Base-by-base conservation (phyloP, 2,888 invertebrate genomes). In the Melanostoma mellinum region DNA sequence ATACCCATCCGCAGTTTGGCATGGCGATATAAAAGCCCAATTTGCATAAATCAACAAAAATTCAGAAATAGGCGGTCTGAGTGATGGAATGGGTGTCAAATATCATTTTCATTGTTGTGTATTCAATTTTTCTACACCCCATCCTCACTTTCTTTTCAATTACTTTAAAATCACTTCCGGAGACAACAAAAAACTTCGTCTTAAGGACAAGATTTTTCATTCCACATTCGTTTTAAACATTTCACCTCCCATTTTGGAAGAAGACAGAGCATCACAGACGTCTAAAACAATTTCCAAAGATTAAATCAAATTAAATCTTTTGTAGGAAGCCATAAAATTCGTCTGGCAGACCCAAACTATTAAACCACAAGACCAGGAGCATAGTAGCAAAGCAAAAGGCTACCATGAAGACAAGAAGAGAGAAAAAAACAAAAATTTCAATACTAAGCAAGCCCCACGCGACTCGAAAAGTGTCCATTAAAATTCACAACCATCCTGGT, bases 281-380 rank as follows among this genome's bases (percentile, higher is more conserved):
- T 84, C 84, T 84, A 84, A 84, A 84, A 84, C 84, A 84, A 84
- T 84, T 84, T 84, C 61, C 53, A 55, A 72, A 84, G 84, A 84
- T 84, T 84, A 90, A 90, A 90, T 90, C 87, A 89, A 90, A 90
- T 89, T 88, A 88, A 89, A 90, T 89, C 89, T 89, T 89, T 89
- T 87, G 87, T 87, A 87, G 86, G 85, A 80, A 85, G 88, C 87
- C 89, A 89, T 90, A 90, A 90, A 90, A 90, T 89, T 89, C 88
- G 90, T 90, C 90, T 90, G 90, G 89, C 86, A 85, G 87, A 87
- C 86, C 85, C 87, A 87, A 86, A 85, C 81, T 81, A 77, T 73
- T 71, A 85, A 82, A 75, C 85, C 77, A 58, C 86, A 84, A 86
- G 76, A 86, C 86, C 87, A 38, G 32, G 73, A 88, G 87, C 86